Percentiles rank a stretch among this genome's conserved stretches.
These are phyloP conservation scores for Phorcus lineatus DNA, from an alignment of 2,888 invertebrate genomes.

Conservation along the genomic window DNA sequence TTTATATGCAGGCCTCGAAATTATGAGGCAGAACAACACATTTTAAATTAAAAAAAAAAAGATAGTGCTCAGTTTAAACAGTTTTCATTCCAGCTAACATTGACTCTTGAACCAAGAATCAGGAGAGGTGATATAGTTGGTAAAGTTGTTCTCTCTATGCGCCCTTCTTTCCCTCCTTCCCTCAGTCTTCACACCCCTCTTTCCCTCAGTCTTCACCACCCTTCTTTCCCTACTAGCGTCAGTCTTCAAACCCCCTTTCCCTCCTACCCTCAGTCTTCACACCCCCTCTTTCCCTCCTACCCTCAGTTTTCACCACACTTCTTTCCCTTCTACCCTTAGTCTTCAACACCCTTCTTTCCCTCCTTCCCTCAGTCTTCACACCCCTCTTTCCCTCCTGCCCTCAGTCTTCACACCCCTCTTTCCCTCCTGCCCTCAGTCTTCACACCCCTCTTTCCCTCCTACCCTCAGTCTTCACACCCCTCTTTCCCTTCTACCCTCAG, in stretches of 20 bases:
- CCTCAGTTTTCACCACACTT: background rate
- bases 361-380: background rate
- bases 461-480: background rate
- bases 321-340: background rate
- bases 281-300: background rate
- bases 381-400: background rate
- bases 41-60: too few species aligned
- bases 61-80: too few species aligned
- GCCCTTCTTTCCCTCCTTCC: background rate
- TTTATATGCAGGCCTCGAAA: too few species aligned
- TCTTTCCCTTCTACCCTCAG: background rate
- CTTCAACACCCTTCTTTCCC: background rate
- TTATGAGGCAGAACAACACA: too few species aligned
- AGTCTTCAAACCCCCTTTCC: background rate
- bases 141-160: background rate
- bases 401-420: background rate
- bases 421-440: background rate
- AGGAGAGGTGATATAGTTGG: too few species aligned
- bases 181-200: background rate
- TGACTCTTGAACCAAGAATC: too few species aligned
- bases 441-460: background rate
- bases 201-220: background rate
- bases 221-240: background rate
- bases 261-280: background rate
- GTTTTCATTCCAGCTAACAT: too few species aligned